Evolutionary conservation across 2,888 invertebrate species (phyloP).

Genomic region (Agrotis ipsilon): DNA sequence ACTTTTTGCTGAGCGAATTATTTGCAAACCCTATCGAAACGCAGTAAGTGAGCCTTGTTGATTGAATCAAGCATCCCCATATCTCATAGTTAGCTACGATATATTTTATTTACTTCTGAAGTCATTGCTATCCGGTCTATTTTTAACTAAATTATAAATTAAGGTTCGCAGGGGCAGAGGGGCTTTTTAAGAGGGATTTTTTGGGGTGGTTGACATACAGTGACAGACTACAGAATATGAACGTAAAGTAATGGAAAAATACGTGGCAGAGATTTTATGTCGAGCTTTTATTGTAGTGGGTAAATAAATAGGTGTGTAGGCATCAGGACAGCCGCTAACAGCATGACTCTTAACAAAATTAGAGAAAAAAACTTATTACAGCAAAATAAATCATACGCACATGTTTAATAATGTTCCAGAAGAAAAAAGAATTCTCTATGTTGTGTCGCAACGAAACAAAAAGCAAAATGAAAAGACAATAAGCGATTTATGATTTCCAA

Average conservation of each 20-base stretch:
- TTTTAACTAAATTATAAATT: not conserved
- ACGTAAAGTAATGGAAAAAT: not conserved
- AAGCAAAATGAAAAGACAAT: slow-evolving; percentile 45
- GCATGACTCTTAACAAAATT: slow-evolving; percentile 14
- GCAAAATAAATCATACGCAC: slow-evolving; percentile 54
- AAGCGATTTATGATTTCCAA: slow-evolving; percentile 58
- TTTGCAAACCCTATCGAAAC: slow-evolving; percentile 65
- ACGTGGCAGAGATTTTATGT: not conserved
- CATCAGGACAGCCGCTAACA: not conserved
- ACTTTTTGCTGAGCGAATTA: slow-evolving; percentile 54
- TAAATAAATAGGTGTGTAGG: not conserved
- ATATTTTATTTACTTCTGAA: not conserved
- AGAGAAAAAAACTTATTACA: slow-evolving; percentile 5
- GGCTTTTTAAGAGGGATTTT: not conserved
- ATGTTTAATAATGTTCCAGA: slow-evolving; percentile 52
- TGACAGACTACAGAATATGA: not conserved
- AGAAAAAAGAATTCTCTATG: slow-evolving; percentile 49
- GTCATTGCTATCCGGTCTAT: not conserved
- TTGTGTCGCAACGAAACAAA: slow-evolving; percentile 30
- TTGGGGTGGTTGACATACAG: not conserved
- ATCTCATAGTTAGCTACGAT: slow-evolving; percentile 9
- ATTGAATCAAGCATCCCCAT: slow-evolving; percentile 29
- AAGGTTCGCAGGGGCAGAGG: not conserved
- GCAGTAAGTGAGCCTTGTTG: slow-evolving; percentile 62
- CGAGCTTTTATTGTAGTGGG: too few species aligned